phyloP scores from a whole-genome alignment of 2,888 invertebrate species.

The Rugalucina vietnamica region DNA sequence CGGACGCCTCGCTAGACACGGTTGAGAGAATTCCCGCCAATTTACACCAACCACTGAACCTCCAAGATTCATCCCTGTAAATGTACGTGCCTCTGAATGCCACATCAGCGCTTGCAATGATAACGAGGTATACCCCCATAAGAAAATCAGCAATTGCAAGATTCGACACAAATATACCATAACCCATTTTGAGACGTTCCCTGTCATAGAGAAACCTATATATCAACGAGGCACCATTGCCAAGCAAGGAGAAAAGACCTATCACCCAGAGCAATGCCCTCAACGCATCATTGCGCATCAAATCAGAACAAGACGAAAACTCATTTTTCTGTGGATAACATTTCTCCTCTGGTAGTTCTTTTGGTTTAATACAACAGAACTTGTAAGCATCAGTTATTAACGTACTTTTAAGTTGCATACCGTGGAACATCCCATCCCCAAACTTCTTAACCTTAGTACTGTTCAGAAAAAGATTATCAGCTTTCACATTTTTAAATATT shows the following conservation, averaged over 20 bases:
- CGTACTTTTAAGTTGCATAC: not conserved
- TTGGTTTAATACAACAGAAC: conserved; percentile 50
- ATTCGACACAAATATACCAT: conserved; percentile 57
- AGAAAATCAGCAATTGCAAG: conserved; percentile 48
- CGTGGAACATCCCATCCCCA: not conserved
- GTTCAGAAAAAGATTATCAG: not conserved
- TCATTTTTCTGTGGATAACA: conserved; percentile 57
- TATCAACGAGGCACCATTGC: conserved; percentile 55
- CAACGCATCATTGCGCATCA: conserved; percentile 54
- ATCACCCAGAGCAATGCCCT: conserved; percentile 59
- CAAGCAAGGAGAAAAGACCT: conserved; percentile 50
- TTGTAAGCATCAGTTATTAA: conserved; percentile 33
- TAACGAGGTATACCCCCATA: conserved; percentile 40
- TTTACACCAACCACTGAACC: conserved; percentile 59
- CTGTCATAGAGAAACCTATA: conserved; percentile 41
- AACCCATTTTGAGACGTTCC: conserved; percentile 31
- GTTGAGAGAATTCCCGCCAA: conserved; percentile 66
- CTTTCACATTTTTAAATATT: no score
- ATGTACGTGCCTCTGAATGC: conserved; percentile 59
- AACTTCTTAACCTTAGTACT: not conserved
- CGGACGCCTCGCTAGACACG: conserved; percentile 87
- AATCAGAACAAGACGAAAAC: conserved; percentile 68
- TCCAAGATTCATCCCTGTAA: conserved; percentile 51
- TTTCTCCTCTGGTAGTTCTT: conserved; percentile 24
- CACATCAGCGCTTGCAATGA: conserved; percentile 64